Conservation (phyloP, 2,888 invertebrate species). For the Plebejus argus region DNA sequence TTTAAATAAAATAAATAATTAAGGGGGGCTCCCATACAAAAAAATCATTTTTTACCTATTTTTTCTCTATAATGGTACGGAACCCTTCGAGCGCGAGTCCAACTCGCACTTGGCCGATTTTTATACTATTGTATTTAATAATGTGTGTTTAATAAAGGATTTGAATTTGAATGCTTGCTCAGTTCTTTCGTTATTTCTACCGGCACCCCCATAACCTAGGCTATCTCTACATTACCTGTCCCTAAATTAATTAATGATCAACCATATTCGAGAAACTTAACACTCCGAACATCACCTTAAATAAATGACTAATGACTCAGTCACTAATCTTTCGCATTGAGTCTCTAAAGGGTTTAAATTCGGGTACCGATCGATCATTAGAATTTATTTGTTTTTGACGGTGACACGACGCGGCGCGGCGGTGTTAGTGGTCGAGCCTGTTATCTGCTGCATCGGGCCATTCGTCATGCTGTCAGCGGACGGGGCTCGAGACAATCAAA, state of each 20-base stretch:
- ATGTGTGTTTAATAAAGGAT: no score
- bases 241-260: neutral
- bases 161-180: no score
- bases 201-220: neutral
- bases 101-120: no score
- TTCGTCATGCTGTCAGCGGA: slow-evolving; percentile 78
- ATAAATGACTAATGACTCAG: slow-evolving; percentile 7
- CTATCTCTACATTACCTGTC: neutral
- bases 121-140: no score
- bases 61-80: no score
- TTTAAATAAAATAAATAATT: no score
- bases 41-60: no score
- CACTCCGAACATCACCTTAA: neutral
- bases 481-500: slow-evolving; percentile 74
- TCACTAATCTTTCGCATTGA: slow-evolving; percentile 46
- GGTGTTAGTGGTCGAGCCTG: slow-evolving; percentile 49
- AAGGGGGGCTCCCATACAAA: no score
- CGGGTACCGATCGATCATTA: slow-evolving; percentile 76
- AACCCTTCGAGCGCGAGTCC: no score
- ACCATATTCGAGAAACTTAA: neutral
- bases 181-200: neutral
- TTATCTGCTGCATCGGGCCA: slow-evolving; percentile 72
- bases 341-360: slow-evolving; percentile 71
- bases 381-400: slow-evolving; percentile 77
- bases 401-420: slow-evolving; percentile 67